Conservation (phyloP, 1,140 invertebrate species). For the Drosophila nikananu region DNA sequence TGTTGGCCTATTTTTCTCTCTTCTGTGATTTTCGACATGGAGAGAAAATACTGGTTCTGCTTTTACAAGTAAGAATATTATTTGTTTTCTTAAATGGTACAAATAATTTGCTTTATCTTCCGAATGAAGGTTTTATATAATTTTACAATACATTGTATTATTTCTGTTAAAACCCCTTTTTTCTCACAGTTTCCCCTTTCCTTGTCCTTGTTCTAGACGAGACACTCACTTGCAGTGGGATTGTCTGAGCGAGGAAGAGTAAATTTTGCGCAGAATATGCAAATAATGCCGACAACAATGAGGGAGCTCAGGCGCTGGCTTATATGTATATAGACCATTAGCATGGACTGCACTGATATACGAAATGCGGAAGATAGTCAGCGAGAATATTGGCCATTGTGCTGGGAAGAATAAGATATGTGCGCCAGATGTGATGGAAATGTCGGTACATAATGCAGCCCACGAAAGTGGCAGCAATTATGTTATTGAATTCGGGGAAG, state of each 20-base stretch:
- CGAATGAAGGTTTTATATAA: background rate
- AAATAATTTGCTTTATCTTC: background rate
- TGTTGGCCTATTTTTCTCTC: conserved; percentile 45
- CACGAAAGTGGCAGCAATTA: conserved; percentile 69
- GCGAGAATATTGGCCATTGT: conserved; percentile 67
- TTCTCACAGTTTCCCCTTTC: conserved; percentile 12
- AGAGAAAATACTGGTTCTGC: background rate
- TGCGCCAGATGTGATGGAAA: conserved; percentile 49
- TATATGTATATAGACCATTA: conserved; percentile 57
- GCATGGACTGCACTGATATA: conserved; percentile 67
- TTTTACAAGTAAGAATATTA: too few relatives aligned
- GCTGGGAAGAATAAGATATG: conserved; percentile 66
- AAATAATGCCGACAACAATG: conserved; percentile 82
- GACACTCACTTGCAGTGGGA: conserved; percentile 60
- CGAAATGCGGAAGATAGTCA: conserved; percentile 48
- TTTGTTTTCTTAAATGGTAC: too few relatives aligned
- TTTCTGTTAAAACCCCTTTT: background rate
- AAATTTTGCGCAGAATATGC: conserved; percentile 78
- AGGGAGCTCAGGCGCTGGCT: conserved; percentile 34
- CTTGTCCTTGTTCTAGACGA: conserved; percentile 36
- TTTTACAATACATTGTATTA: background rate
- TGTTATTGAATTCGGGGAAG: conserved; percentile 63
- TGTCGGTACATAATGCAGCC: conserved; percentile 56
- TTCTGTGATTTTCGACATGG: conserved; percentile 1
- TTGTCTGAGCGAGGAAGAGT: conserved; percentile 61